Percentiles rank a stretch among this genome's conserved stretches.
These are phyloP conservation scores for Apoda limacodes DNA, from an alignment of 2,888 invertebrate genomes.

Conservation along the genomic window DNA sequence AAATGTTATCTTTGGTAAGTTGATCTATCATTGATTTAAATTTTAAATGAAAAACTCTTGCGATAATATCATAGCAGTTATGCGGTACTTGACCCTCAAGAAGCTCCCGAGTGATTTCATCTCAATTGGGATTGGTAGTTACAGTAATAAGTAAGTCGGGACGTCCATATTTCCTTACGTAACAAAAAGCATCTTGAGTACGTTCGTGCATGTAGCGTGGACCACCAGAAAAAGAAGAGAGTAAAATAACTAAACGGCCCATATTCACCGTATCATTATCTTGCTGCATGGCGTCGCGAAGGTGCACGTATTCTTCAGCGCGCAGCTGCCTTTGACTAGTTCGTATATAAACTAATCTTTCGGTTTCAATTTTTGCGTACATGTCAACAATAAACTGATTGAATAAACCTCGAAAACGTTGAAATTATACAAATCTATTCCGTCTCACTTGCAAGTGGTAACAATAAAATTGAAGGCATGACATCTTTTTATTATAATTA, in stretches of 20 bases:
- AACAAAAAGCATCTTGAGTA: conserved; percentile 3
- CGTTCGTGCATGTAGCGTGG: conserved; percentile 5
- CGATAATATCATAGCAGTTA: no score
- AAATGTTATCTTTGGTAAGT: conserved; percentile 21
- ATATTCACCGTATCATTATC: conserved; percentile 4
- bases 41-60: no score
- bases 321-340: conserved; percentile 6
- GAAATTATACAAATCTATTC: no score
- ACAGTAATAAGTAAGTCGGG: conserved; percentile 1
- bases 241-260: conserved; percentile 11
- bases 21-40: no score
- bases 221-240: conserved; percentile 14
- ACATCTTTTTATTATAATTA: conserved; percentile 8
- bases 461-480: conserved; percentile 9
- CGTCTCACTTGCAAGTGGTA: conserved; percentile 6
- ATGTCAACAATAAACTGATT: no score
- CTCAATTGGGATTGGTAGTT: conserved; percentile 2
- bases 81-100: conserved; percentile 1
- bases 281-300: conserved; percentile 10
- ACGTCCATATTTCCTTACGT: conserved; percentile 2
- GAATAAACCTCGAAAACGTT: no score
- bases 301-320: conserved; percentile 11
- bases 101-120: conserved; percentile 1
- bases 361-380: no score
- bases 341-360: conserved; percentile 9